Base-by-base conservation (phyloP, 2,113 vertebrate species). In the Lepus timidus region DNA sequence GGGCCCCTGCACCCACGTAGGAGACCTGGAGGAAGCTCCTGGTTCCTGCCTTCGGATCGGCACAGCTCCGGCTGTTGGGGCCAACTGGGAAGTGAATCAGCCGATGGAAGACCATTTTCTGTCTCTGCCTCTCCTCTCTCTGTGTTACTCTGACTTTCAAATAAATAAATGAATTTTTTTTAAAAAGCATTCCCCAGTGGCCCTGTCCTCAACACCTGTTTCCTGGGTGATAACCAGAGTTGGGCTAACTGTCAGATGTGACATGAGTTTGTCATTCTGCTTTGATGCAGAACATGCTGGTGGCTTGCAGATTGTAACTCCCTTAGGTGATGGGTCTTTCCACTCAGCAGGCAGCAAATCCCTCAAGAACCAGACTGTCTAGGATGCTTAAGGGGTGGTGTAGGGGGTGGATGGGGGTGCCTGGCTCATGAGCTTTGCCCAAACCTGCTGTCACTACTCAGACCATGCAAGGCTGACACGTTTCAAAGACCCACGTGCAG, bases 131-230 rank as follows among this genome's bases (percentile, higher is more conserved):
- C 44, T 44, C 44, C 44, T 44, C 44, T 44, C 44, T 44, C 44
- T 44, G 44, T 8, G 44, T 44, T 7, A 44, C 44, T 44, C 44
- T 44, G 6, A 44, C 44, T 44, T 44, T 44, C 44, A 44, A 44
- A 44, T 44, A 44, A 44, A 44, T 44, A 44, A 44, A 44, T 44
- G 44, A 44, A 44, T 44, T 44, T 8, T 44, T 44, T 44, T 44
- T 11, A 1, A 22, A 13, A 2, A 29, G 62, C 31, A 29, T 0
- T 0, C 2, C 29, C 55, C 55, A 58, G 19, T 19, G 19, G 1
- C 4, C 16, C n/a, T 0, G 0, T 19, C 25, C 29, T 10, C 12
- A 14, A 49, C 27, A 16, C 25, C 33, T 7, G 4, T 31, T 36
- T 75, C 20, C 0, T 5, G 58, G 49, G 58, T 23, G 51, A 33